These are phyloP conservation scores for Drosophila paramelanica DNA, from an alignment of 2,888 invertebrate species.

Conservation along the genomic window DNA sequence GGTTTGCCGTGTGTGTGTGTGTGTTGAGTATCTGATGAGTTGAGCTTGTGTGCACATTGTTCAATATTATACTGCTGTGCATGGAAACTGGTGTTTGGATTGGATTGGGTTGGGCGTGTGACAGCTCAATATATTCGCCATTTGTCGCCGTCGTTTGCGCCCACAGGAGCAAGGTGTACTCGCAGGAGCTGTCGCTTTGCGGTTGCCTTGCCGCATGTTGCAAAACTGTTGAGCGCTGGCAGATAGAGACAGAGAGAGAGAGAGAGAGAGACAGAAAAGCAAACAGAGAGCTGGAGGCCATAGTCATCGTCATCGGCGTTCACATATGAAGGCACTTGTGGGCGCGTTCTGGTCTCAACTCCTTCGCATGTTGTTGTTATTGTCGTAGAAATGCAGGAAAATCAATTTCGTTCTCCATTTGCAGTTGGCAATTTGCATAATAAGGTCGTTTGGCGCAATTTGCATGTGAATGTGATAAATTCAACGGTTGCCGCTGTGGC, in stretches of 20 bases:
- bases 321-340: slow-evolving; percentile 43
- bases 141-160: slow-evolving; percentile 71
- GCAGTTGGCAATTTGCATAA: slow-evolving; percentile 85
- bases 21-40: slow-evolving; percentile 41
- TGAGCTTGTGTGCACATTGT: slow-evolving; percentile 67
- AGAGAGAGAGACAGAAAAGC: not conserved
- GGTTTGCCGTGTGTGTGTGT: not conserved
- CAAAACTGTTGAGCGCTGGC: slow-evolving; percentile 76
- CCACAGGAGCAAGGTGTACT: slow-evolving; percentile 51
- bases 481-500: slow-evolving; percentile 60
- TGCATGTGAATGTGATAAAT: slow-evolving; percentile 85
- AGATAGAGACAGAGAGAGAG: slow-evolving; percentile 43
- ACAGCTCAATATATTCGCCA: slow-evolving; percentile 80
- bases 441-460: slow-evolving; percentile 85
- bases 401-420: slow-evolving; percentile 85
- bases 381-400: slow-evolving; percentile 77
- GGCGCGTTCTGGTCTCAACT: slow-evolving; percentile 47
- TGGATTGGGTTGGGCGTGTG: slow-evolving; percentile 59
- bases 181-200: slow-evolving; percentile 29
- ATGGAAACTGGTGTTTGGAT: slow-evolving; percentile 2
- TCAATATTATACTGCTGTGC: slow-evolving; percentile 58
- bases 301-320: slow-evolving; percentile 29
- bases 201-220: slow-evolving; percentile 65
- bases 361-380: slow-evolving; percentile 27
- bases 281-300: slow-evolving; percentile 7